A percentile compares a stretch with the other conserved stretches of the same genome.
Conservation (phyloP, 2,888 invertebrate species). For the Andricus curvator region DNA sequence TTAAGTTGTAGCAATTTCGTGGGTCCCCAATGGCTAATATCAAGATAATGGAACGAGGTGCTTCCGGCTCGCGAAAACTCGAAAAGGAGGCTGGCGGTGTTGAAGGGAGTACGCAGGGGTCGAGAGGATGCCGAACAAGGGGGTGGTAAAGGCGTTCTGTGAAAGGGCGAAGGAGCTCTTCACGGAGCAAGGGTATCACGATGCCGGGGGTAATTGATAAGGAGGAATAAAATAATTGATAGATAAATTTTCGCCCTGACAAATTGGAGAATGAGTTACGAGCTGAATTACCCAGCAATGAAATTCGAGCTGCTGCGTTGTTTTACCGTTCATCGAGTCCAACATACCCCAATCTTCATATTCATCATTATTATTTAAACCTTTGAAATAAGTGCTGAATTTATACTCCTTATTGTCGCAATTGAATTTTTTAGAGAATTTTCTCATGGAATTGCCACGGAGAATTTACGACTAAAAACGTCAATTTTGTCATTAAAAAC, state of each 20-base stretch:
- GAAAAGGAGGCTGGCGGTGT: conserved; percentile 36
- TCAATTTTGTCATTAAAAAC: neutral
- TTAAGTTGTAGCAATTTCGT: conserved; percentile 76
- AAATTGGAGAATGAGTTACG: conserved; percentile 63
- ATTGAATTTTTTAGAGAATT: neutral
- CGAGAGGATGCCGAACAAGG: conserved; percentile 55
- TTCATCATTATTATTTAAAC: neutral
- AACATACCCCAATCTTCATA: neutral
- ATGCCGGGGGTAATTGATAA: conserved; percentile 71
- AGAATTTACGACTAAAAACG: no score
- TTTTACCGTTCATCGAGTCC: conserved; percentile 46
- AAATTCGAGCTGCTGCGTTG: conserved; percentile 51
- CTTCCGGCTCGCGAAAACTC: conserved; percentile 54
- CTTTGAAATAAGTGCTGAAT: neutral
- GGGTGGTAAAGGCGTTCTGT: conserved; percentile 49
- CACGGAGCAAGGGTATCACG: conserved; percentile 47
- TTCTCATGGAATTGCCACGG: neutral
- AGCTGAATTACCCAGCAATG: conserved; percentile 44
- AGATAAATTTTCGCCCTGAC: conserved; percentile 68
- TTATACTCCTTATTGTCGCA: neutral
- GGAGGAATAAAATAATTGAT: conserved; percentile 72
- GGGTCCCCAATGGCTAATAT: conserved; percentile 77
- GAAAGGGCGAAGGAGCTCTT: conserved; percentile 49
- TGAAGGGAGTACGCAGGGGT: conserved; percentile 45
- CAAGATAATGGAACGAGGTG: conserved; percentile 75